These are phyloP conservation scores for Chaenogobius annularis DNA, from an alignment of 2,113 vertebrate genomes.

Conservation along the genomic window DNA sequence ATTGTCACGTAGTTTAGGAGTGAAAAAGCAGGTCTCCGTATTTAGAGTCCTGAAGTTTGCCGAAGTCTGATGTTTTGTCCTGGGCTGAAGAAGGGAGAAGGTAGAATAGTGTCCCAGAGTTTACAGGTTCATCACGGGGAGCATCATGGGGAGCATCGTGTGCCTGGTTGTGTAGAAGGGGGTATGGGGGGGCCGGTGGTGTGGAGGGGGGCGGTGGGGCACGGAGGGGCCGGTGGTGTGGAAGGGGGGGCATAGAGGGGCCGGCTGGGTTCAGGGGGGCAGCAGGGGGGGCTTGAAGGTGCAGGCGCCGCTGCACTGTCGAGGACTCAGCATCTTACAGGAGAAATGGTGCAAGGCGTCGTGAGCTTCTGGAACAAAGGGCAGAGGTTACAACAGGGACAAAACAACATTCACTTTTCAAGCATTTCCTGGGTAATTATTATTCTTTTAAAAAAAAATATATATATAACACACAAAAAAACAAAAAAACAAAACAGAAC, in stretches of 20 bases:
- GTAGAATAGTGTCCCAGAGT: too few relatives aligned
- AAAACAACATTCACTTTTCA: too few relatives aligned
- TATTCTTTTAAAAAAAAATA: too few relatives aligned
- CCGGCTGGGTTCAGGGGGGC: conserved; percentile 79
- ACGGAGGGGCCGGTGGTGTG: neutral
- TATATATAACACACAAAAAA: too few relatives aligned
- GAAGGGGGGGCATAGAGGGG: conserved; percentile 27
- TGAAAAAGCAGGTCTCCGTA: conserved; percentile 61
- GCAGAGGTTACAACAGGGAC: neutral
- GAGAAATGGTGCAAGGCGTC: conserved; percentile 94
- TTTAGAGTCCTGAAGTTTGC: too few relatives aligned
- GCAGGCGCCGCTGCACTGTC: conserved; percentile 91
- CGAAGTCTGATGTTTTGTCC: too few relatives aligned
- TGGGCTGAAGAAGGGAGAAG: too few relatives aligned
- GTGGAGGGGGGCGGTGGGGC: too few relatives aligned
- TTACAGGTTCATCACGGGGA: too few relatives aligned
- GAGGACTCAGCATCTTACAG: conserved; percentile 94
- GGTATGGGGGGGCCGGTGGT: too few relatives aligned
- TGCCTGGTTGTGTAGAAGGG: neutral
- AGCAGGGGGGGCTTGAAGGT: conserved; percentile 92
- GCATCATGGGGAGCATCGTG: neutral
- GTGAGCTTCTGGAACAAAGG: conserved; percentile 85
- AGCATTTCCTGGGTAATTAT: too few relatives aligned
- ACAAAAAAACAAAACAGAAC: too few relatives aligned
- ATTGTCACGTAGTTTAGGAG: conserved; percentile 80